phyloP scores from a whole-genome alignment of 2,888 invertebrate genomes.

The Andrena camellia region DNA sequence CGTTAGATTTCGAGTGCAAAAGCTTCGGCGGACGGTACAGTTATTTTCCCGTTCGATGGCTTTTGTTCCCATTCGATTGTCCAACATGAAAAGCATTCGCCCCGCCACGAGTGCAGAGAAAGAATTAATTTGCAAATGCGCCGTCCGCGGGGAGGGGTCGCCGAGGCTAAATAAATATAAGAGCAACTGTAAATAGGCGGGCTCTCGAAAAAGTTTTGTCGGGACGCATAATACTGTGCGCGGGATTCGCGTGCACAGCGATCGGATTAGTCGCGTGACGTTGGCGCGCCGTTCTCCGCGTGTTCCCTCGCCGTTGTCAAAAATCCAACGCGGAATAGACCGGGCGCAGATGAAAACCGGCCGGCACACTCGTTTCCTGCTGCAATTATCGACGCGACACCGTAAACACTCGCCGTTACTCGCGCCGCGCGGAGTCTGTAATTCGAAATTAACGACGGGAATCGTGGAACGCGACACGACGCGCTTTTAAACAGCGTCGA shows the following conservation, averaged over 20 bases:
- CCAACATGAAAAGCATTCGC: neutral
- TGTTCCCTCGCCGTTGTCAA: neutral
- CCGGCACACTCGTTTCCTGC: neutral
- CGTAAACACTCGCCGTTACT: slow-evolving; percentile 21
- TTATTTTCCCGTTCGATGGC: slow-evolving; percentile 23
- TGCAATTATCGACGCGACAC: slow-evolving; percentile 31
- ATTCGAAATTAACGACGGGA: slow-evolving; percentile 44
- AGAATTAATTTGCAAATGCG: slow-evolving; percentile 11
- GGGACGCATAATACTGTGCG: neutral
- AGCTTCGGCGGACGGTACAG: slow-evolving; percentile 19
- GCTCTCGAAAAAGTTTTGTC: neutral
- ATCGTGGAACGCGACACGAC: slow-evolving; percentile 15
- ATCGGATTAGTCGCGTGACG: neutral
- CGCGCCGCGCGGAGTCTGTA: neutral
- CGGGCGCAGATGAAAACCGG: neutral
- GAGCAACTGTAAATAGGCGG: neutral
- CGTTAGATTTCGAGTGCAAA: slow-evolving; percentile 18
- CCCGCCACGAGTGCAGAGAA: neutral
- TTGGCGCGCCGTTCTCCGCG: neutral
- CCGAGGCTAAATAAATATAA: slow-evolving; percentile 5
- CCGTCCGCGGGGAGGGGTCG: neutral
- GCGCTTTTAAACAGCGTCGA: slow-evolving; percentile 39
- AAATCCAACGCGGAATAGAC: neutral
- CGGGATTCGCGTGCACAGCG: neutral
- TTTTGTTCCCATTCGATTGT: slow-evolving; percentile 15